These are phyloP conservation scores for Synaphobranchus kaupii DNA, from an alignment of 2,797 vertebrate genomes.

Conservation along the genomic window DNA sequence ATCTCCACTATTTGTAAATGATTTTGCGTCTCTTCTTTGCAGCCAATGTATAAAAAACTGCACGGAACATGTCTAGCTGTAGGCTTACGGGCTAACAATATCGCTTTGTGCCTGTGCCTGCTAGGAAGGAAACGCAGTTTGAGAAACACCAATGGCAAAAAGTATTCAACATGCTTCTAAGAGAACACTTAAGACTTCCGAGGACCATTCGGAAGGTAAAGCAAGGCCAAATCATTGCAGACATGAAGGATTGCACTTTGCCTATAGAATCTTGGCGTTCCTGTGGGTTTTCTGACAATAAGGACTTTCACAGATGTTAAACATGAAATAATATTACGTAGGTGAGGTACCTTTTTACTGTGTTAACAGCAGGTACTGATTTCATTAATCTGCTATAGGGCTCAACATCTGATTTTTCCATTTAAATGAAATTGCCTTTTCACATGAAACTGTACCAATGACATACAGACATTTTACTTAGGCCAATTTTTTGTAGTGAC, in stretches of 20 bases:
- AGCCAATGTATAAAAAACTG: not conserved
- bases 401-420: slow-evolving; percentile 57
- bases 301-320: slow-evolving; percentile 63
- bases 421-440: slow-evolving; percentile 57
- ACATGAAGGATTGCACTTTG: slow-evolving; percentile 52
- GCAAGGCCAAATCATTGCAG: slow-evolving; percentile 48
- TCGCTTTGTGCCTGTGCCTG: not conserved
- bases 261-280: slow-evolving; percentile 52
- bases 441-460: slow-evolving; percentile 53
- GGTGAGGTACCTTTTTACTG: slow-evolving; percentile 53
- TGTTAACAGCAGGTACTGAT: slow-evolving; percentile 62
- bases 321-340: slow-evolving; percentile 50
- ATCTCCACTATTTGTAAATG: not conserved
- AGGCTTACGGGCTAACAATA: not conserved
- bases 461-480: slow-evolving; percentile 34
- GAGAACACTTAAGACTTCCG: slow-evolving; percentile 38
- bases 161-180: slow-evolving; percentile 39
- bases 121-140: slow-evolving; percentile 20
- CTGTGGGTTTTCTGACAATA: slow-evolving; percentile 45
- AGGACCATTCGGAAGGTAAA: slow-evolving; percentile 37
- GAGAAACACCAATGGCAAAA: slow-evolving; percentile 27
- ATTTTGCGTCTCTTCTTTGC: not conserved
- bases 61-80: not conserved
- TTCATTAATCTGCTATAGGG: slow-evolving; percentile 52
- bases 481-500: not conserved